Base-by-base conservation (phyloP, 2,113 vertebrate genomes). In the Stigmatopora nigra region DNA sequence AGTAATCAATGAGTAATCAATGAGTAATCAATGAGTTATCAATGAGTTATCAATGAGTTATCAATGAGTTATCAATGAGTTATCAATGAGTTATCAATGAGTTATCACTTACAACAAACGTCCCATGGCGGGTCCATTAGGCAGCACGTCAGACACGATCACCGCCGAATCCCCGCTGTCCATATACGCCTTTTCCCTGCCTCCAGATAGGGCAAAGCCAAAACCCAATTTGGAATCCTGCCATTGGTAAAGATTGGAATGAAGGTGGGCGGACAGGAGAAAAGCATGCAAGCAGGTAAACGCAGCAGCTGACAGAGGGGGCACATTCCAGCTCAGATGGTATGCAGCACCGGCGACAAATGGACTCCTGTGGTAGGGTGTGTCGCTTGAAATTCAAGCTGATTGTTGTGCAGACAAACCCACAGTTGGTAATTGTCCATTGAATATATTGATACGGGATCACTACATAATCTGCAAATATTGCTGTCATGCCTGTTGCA, bases 151-250 rank as follows among this genome's bases (percentile, higher is more conserved):
- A 0, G 96, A 97, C 25, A 99, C 85, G 0, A 97, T 46, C 71
- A 99, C 89, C 0, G 93, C 82, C 0, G 91, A 89, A 67, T 93
- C 91, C 6, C 92, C 90, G 0, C 46, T 88, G 16, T 62, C 36
- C 14, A 65, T 83, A 38, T 89, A 79, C 7, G 94, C 87, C 74
- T 68, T 93, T 79, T 98, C 95, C 22, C 77, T 84, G 19, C 95
- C 93, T 19, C 95, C 95, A 0, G 95, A 96, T 63, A 99, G 77
- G 14, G 95, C 96, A 0, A 99, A 92, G 38, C 97, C 97, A 7
- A 98, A 99, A 22, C 97, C 97, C 0, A 91, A 53, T 16, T 92
- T 94, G 63, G 94, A 73, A 78, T 98, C 96, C 96, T 98, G 68
- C 4, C 38, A 71, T 70, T 35, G 4, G 4, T n/a, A 71, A 14